Percentiles rank a stretch among this genome's conserved stretches.
These are phyloP conservation scores for Anagrus nilaparvatae DNA, from an alignment of 1,140 invertebrate genomes.

Conservation along the genomic window DNA sequence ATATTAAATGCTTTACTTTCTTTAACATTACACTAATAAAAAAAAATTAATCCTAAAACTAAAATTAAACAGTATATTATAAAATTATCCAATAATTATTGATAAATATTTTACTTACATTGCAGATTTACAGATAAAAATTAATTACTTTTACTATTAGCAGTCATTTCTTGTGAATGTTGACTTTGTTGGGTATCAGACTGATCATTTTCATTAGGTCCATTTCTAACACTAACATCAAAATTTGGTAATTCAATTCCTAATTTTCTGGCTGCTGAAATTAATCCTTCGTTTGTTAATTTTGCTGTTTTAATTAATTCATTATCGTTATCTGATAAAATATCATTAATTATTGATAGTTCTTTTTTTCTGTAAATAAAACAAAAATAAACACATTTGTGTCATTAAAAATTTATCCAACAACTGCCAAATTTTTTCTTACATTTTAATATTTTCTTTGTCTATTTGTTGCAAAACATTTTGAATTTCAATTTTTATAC, in stretches of 20 bases:
- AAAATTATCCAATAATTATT: too few species aligned
- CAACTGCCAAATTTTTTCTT: slow-evolving; percentile 14
- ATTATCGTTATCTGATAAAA: slow-evolving; percentile 21
- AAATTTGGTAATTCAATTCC: slow-evolving; percentile 13
- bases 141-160: neutral
- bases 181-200: slow-evolving; percentile 6
- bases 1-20: too few species aligned
- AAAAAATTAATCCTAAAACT: too few species aligned
- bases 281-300: slow-evolving; percentile 21
- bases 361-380: slow-evolving; percentile 23
- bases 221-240: slow-evolving; percentile 1
- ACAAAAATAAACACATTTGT: slow-evolving; percentile 5
- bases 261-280: slow-evolving; percentile 8
- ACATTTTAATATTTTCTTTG: slow-evolving; percentile 22
- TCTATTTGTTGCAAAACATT: slow-evolving; percentile 19
- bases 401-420: neutral
- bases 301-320: slow-evolving; percentile 16
- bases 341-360: slow-evolving; percentile 22
- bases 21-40: too few species aligned
- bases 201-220: slow-evolving; percentile 1
- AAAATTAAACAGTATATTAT: too few species aligned
- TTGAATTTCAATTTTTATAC: slow-evolving; percentile 18
- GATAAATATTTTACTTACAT: too few species aligned
- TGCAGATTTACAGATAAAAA: neutral
- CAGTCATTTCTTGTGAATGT: slow-evolving; percentile 1